These are phyloP conservation scores for Pelobates fuscus DNA, from an alignment of 2,113 vertebrate species.

Conservation along the genomic window DNA sequence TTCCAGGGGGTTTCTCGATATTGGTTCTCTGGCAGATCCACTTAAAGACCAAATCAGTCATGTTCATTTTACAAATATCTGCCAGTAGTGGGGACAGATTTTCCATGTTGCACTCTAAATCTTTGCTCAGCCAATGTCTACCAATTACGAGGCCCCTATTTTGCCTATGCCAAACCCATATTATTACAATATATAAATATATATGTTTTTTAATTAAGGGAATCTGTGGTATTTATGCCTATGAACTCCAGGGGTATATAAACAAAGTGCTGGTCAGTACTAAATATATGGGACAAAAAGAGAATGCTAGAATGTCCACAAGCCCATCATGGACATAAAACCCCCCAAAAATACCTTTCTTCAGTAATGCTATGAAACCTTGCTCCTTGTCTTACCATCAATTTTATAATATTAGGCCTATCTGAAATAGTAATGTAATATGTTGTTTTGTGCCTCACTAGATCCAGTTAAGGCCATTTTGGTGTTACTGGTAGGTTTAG, in stretches of 20 bases:
- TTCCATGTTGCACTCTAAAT: neutral
- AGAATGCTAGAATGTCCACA: too few relatives aligned
- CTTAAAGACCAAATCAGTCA: neutral
- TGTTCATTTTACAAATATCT: neutral
- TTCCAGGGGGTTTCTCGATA: neutral
- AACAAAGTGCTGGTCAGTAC: neutral
- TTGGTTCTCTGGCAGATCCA: neutral
- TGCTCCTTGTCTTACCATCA: neutral
- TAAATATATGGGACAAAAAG: too few relatives aligned
- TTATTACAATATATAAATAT: neutral
- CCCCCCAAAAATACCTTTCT: neutral
- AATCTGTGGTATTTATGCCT: neutral
- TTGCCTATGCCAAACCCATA: neutral
- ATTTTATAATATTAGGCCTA: neutral
- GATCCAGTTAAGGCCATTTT: neutral
- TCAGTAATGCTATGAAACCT: neutral
- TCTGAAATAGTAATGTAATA: neutral
- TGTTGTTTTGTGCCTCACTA: constrained; percentile 1
- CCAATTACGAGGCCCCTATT: too few relatives aligned
- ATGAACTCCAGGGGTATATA: neutral
- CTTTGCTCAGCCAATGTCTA: neutral
- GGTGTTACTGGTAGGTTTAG: too few relatives aligned
- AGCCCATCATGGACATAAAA: too few relatives aligned
- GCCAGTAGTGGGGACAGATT: neutral
- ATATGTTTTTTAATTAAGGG: neutral